These are phyloP conservation scores for Zophobas atratus DNA, from an alignment of 1,140 invertebrate genomes.

Conservation along the genomic window DNA sequence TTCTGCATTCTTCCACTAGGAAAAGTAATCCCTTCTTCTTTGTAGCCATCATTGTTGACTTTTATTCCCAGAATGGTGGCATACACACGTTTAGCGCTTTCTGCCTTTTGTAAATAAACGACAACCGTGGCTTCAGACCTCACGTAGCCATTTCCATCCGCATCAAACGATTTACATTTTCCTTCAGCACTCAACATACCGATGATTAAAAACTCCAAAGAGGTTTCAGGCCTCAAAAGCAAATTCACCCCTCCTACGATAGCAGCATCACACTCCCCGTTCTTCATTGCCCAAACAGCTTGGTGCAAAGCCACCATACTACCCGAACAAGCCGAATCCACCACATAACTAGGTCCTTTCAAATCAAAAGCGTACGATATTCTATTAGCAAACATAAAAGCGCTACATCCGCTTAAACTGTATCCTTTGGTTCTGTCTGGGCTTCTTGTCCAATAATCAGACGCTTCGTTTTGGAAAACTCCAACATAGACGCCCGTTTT, in stretches of 20 bases:
- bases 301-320: conserved; percentile 91
- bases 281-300: conserved; percentile 86
- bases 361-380: conserved; percentile 97
- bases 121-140: conserved; percentile 90
- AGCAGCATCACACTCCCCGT: conserved; percentile 92
- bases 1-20: conserved; percentile 92
- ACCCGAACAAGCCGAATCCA: conserved; percentile 97
- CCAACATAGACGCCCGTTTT: conserved; percentile 95
- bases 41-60: conserved; percentile 92
- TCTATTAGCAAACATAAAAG: conserved; percentile 97
- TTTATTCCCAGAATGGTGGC: conserved; percentile 89
- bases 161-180: conserved; percentile 96
- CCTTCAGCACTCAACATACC: conserved; percentile 93
- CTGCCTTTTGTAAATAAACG: conserved; percentile 85
- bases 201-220: conserved; percentile 93
- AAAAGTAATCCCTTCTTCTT: conserved; percentile 92
- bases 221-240: conserved; percentile 88
- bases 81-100: conserved; percentile 85
- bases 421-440: conserved; percentile 90
- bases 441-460: conserved; percentile 84
- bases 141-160: conserved; percentile 92
- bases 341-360: conserved; percentile 89
- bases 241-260: conserved; percentile 91
- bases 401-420: conserved; percentile 91
- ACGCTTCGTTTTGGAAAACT: conserved; percentile 88